Conservation (phyloP, 1,140 invertebrate genomes). For the Sipha flava region DNA sequence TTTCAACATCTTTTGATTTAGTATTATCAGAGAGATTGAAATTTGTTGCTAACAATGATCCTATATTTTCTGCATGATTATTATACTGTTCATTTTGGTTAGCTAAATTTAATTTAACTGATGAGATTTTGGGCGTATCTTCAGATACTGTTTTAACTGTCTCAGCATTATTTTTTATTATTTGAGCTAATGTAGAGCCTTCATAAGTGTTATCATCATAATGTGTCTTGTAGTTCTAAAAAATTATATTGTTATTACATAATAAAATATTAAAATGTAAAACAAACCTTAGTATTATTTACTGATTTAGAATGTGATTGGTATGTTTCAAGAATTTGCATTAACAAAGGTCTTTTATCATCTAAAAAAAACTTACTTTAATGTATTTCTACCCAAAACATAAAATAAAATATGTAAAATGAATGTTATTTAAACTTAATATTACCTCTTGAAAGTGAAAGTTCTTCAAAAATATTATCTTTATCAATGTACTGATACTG, state of each 20-base stretch:
- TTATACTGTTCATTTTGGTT: not conserved
- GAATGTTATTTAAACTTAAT: not conserved
- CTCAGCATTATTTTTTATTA: not conserved
- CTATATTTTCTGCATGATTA: not conserved
- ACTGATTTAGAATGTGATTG: not conserved
- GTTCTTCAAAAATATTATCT: slow-evolving; percentile 5
- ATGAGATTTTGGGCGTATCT: not conserved
- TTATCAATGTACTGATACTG: slow-evolving; percentile 47
- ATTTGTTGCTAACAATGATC: not conserved
- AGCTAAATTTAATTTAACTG: not conserved
- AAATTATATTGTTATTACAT: not conserved
- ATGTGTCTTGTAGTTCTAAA: not conserved
- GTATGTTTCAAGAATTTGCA: slow-evolving; percentile 6
- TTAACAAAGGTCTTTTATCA: not conserved
- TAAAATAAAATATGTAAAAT: not conserved
- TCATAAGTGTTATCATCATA: not conserved
- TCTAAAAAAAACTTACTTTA: not conserved
- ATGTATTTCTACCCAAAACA: not conserved
- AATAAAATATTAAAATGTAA: too few relatives aligned
- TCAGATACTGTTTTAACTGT: not conserved
- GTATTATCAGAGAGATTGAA: not conserved
- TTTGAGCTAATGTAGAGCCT: not conserved
- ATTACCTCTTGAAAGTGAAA: not conserved
- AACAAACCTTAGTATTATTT: not conserved
- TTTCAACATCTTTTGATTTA: not conserved